phyloP scores from a whole-genome alignment of 2,797 vertebrate species.

The Macropus fuliginosus region DNA sequence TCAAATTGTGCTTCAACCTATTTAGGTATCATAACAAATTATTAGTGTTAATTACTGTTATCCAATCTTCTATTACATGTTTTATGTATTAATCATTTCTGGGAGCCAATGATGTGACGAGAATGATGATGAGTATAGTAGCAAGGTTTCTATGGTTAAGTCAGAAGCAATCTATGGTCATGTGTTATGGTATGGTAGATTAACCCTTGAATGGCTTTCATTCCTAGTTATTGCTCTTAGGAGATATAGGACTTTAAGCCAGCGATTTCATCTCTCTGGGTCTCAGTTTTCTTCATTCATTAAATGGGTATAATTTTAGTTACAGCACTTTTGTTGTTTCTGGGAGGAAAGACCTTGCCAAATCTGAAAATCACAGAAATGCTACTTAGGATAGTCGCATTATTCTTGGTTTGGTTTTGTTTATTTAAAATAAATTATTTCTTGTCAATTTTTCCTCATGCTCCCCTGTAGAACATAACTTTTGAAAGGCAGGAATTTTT shows the following conservation, averaged over 20 bases:
- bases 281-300: neutral
- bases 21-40: neutral
- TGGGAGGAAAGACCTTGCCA: neutral
- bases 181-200: neutral
- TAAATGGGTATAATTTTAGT: neutral
- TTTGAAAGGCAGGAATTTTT: neutral
- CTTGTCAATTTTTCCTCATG: neutral
- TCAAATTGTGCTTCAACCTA: neutral
- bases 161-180: neutral
- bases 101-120: neutral
- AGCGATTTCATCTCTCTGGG: neutral
- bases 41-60: neutral
- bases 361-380: neutral
- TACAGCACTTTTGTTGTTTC: neutral
- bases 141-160: neutral
- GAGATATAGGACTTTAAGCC: neutral
- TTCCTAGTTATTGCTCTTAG: neutral
- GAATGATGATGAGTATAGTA: neutral
- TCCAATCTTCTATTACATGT: neutral
- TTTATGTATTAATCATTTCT: neutral
- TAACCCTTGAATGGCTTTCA: neutral
- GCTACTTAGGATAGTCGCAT: neutral
- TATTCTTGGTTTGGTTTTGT: neutral
- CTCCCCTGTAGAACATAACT: neutral
- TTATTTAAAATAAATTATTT: neutral